Percentiles rank a stretch among this genome's conserved stretches.
phyloP scores from a whole-genome alignment of 35 echinoderm and acorn worm genomes.

The Ptychodera flava region DNA sequence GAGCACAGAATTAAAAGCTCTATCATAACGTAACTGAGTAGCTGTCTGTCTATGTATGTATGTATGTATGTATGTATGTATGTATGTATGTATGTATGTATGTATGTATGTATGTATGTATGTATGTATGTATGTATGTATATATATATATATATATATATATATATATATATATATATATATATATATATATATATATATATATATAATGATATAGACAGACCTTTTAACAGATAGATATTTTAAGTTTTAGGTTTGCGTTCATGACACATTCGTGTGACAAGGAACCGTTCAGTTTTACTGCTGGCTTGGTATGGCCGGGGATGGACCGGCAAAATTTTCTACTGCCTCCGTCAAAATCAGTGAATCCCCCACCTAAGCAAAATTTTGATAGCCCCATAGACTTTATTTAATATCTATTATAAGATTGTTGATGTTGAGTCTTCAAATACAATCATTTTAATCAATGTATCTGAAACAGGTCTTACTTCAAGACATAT shows the following conservation, averaged over 20 bases:
- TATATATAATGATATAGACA: not conserved
- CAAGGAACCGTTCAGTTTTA: not conserved
- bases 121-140: not conserved
- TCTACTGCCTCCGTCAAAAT: not conserved
- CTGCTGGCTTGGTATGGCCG: not conserved
- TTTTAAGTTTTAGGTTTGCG: not conserved
- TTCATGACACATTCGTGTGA: not conserved
- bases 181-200: conserved; percentile 3
- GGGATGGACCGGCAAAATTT: not conserved
- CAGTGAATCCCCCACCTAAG: not conserved
- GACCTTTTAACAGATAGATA: not conserved
- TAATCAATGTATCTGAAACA: too few species aligned
- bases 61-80: not conserved
- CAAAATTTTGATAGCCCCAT: too few species aligned
- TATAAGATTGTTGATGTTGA: too few species aligned
- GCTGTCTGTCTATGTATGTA: not conserved
- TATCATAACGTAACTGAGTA: not conserved
- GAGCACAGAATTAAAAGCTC: not conserved
- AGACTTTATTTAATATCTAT: too few species aligned
- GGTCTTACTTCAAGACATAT: too few species aligned
- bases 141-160: conserved; percentile 3
- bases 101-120: not conserved
- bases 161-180: conserved; percentile 3
- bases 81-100: not conserved
- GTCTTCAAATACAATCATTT: too few species aligned